Conservation (phyloP, 2,888 invertebrate species). For the Orthonychiurus folsomi region DNA sequence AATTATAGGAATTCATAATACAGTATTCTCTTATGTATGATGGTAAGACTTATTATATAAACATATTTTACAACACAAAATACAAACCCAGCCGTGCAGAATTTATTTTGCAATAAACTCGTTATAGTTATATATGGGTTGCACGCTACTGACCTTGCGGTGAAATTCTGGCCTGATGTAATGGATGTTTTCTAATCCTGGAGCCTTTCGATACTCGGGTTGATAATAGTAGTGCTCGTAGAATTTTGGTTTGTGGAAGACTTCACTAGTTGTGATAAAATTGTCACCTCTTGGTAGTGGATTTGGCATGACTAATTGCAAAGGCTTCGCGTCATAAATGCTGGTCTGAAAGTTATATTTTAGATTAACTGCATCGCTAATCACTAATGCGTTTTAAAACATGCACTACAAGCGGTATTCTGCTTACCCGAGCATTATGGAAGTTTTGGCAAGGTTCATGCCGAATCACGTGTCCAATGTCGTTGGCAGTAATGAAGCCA, state of each 20-base stretch:
- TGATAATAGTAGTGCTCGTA: conserved; percentile 12
- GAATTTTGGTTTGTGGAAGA: conserved; percentile 14
- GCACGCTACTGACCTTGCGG: conserved; percentile 13
- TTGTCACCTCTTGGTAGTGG: conserved; percentile 16
- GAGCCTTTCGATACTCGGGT: conserved; percentile 11
- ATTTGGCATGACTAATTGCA: conserved; percentile 17
- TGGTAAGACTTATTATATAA: too few species aligned
- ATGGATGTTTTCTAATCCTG: conserved; percentile 9
- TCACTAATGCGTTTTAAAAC: background rate
- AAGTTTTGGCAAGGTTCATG: conserved; percentile 4
- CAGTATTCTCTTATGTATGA: too few species aligned
- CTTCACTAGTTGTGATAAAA: conserved; percentile 15
- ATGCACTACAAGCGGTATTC: background rate
- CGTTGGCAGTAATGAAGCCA: conserved; percentile 16
- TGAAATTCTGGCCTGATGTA: conserved; percentile 21
- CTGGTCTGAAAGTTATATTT: conserved; percentile 13
- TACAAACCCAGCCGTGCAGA: too few species aligned
- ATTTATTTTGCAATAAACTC: background rate
- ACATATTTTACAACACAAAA: too few species aligned
- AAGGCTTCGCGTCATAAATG: conserved; percentile 17
- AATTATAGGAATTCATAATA: too few species aligned
- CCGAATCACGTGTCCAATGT: conserved; percentile 11
- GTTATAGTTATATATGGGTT: background rate
- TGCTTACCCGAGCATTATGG: conserved; percentile 8
- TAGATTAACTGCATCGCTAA: background rate